These are phyloP conservation scores for Cossypha niveicapilla DNA, from an alignment of 2,797 vertebrate genomes.

Conservation along the genomic window DNA sequence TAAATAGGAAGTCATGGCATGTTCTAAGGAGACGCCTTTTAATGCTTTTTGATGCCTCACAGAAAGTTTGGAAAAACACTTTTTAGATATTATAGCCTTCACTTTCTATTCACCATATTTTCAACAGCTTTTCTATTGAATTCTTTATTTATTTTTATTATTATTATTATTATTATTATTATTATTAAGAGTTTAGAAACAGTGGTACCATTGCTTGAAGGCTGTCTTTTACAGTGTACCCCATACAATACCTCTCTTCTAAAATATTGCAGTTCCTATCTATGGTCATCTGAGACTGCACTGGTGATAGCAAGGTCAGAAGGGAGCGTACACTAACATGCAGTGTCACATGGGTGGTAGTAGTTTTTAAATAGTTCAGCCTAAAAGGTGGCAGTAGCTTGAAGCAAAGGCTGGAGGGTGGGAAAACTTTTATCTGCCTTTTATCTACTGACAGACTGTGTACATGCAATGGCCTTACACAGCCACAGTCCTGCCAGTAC, in stretches of 20 bases:
- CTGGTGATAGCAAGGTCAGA: background rate
- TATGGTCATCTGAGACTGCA: background rate
- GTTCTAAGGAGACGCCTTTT: background rate
- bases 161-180: background rate
- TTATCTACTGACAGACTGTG: background rate
- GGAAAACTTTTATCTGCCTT: background rate
- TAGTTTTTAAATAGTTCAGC: background rate
- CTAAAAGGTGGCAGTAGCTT: background rate
- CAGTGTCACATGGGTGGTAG: background rate
- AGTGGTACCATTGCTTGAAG: background rate
- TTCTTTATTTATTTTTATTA: background rate
- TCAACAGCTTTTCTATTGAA: background rate
- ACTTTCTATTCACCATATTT: background rate
- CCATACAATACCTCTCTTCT: background rate
- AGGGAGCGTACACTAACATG: background rate
- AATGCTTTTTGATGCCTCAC: background rate
- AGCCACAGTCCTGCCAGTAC: background rate
- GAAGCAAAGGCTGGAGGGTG: background rate
- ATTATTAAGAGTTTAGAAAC: background rate
- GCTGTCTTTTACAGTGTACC: background rate
- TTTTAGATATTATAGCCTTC: background rate
- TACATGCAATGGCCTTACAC: background rate
- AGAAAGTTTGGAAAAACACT: background rate
- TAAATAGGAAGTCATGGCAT: background rate
- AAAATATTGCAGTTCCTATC: background rate